A percentile compares a stretch with the other conserved stretches of the same genome.
These are phyloP conservation scores for Thymelicus lineola DNA, from an alignment of 2,888 invertebrate species.

Conservation along the genomic window DNA sequence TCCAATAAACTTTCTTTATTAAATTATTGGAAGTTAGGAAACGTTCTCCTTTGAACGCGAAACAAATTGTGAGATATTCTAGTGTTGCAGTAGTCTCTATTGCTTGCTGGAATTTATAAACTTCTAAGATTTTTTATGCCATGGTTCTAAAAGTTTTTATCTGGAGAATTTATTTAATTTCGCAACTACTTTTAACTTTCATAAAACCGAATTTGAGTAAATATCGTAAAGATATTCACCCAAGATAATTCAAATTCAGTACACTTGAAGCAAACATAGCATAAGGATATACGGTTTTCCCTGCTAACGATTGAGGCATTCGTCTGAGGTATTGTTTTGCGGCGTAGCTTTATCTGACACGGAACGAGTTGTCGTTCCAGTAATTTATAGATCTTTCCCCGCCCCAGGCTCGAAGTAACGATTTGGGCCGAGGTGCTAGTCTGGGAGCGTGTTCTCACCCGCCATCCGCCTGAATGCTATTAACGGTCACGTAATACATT, in stretches of 20 bases:
- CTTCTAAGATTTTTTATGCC: conserved; percentile 4
- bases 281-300: conserved; percentile 75
- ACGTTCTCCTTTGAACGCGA: conserved; percentile 81
- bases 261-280: conserved; percentile 71
- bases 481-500: conserved; percentile 78
- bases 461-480: conserved; percentile 64
- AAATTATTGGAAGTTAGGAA: conserved; percentile 84
- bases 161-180: no score
- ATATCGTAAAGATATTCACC: conserved; percentile 9
- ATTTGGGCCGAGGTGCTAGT: conserved; percentile 63
- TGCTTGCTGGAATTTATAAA: conserved; percentile 13
- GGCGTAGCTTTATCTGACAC: conserved; percentile 80
- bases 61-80: conserved; percentile 73
- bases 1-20: conserved; percentile 82
- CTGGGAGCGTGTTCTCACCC: conserved; percentile 55
- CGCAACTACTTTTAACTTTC: background rate
- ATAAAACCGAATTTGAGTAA: background rate
- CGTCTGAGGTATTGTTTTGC: conserved; percentile 79
- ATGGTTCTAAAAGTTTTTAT: background rate
- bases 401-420: conserved; percentile 72
- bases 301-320: conserved; percentile 74
- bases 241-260: conserved; percentile 62
- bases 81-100: conserved; percentile 65
- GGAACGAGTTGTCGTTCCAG: conserved; percentile 81
- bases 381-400: conserved; percentile 82